These are phyloP conservation scores for Podarcis raffonei DNA, from an alignment of 2,113 vertebrate genomes.

Conservation along the genomic window DNA sequence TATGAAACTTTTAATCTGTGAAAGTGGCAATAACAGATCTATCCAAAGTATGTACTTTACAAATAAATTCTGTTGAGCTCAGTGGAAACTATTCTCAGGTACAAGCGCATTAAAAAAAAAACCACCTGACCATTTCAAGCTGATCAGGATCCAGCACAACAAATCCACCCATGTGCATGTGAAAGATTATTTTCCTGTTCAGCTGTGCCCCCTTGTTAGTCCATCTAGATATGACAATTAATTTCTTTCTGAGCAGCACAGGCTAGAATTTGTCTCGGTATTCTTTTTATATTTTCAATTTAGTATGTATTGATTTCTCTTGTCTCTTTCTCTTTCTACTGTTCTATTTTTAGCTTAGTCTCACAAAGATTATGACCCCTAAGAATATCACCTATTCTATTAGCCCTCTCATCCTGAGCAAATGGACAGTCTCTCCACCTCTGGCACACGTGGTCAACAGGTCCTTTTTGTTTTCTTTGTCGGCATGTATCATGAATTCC, in stretches of 20 bases:
- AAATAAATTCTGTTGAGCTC: no score
- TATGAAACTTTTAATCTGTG: background rate
- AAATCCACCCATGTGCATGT: no score
- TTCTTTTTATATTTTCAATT: conserved; percentile 37
- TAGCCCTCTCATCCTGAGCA: conserved; percentile 10
- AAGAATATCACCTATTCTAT: background rate
- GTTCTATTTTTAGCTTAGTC: conserved; percentile 31
- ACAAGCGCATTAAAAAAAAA: no score
- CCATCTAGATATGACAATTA: background rate
- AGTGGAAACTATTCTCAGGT: no score
- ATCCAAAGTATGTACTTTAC: no score
- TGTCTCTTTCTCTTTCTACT: conserved; percentile 3
- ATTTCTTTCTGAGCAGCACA: conserved; percentile 8
- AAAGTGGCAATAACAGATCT: background rate
- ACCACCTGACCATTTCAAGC: no score
- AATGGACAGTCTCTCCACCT: conserved; percentile 6
- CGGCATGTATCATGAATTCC: background rate
- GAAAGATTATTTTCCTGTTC: background rate
- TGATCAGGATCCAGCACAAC: no score
- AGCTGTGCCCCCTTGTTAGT: background rate
- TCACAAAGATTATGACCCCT: conserved; percentile 16
- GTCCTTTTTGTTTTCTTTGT: background rate
- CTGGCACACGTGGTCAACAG: background rate
- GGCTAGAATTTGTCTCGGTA: conserved; percentile 4
- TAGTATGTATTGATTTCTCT: conserved; percentile 31